Evolutionary conservation across 2,888 invertebrate species (phyloP).

Genomic region (Lydus trimaculatus): DNA sequence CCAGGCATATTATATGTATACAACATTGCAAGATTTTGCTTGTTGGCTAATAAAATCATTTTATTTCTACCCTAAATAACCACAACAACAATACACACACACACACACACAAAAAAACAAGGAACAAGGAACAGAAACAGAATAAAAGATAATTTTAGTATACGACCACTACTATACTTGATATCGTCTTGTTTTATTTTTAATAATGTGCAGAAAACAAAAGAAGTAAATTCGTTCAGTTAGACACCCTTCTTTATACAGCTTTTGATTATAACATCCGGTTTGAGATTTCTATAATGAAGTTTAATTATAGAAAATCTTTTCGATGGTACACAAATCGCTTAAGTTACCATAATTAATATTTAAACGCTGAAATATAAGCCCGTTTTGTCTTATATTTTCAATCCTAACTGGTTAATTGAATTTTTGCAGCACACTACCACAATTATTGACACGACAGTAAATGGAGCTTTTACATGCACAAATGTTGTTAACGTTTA

Average conservation of each 20-base stretch:
- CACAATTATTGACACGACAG: background rate
- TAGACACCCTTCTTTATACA: too few species aligned
- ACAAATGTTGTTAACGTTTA: background rate
- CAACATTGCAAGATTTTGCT: constrained; percentile 5
- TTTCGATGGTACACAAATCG: too few species aligned
- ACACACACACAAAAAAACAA: background rate
- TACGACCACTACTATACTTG: background rate
- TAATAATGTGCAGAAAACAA: background rate
- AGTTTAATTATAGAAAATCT: too few species aligned
- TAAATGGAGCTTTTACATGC: background rate
- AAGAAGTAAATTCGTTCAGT: background rate
- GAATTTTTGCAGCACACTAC: background rate
- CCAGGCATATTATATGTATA: background rate
- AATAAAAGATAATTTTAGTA: constrained; percentile 1
- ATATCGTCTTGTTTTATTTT: background rate
- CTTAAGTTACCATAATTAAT: too few species aligned
- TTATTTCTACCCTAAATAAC: constrained; percentile 6
- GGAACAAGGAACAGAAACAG: background rate
- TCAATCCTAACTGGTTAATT: background rate
- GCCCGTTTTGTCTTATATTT: background rate
- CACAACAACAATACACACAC: background rate
- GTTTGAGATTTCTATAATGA: too few species aligned
- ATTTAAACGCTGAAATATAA: too few species aligned
- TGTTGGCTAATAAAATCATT: constrained; percentile 10
- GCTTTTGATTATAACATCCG: too few species aligned